Evolutionary conservation across 2,888 invertebrate species (phyloP).

Genomic region (Ptychoptera albimana): DNA sequence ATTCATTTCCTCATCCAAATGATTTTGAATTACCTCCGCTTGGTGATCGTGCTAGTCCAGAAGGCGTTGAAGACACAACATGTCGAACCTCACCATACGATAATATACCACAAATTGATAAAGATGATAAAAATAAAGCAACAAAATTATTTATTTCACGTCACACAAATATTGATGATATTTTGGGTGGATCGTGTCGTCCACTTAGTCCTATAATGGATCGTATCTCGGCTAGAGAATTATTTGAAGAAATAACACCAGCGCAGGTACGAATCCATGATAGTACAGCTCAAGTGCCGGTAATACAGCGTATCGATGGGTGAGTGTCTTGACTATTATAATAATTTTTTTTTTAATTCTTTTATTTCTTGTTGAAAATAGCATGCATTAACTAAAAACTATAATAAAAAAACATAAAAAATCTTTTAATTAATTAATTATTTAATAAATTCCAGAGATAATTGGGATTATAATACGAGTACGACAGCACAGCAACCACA

Average conservation of each 20-base stretch:
- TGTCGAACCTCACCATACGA: slow-evolving; percentile 1
- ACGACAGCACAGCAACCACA: no score
- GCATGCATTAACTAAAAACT: no score
- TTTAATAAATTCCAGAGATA: no score
- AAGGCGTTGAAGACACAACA: slow-evolving; percentile 44
- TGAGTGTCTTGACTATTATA: no score
- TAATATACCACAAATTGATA: background rate
- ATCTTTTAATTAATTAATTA: no score
- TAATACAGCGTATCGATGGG: background rate
- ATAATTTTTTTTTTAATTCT: no score
- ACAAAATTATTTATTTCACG: slow-evolving; percentile 56
- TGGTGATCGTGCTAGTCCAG: slow-evolving; percentile 66
- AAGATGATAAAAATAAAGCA: slow-evolving; percentile 2
- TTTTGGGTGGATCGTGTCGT: slow-evolving; percentile 48
- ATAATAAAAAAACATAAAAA: no score
- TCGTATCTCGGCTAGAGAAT: slow-evolving; percentile 34
- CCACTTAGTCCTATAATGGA: slow-evolving; percentile 50
- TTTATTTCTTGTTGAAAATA: no score
- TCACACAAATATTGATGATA: slow-evolving; percentile 78
- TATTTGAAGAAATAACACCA: slow-evolving; percentile 51
- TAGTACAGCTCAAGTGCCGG: slow-evolving; percentile 34
- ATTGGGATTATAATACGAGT: no score
- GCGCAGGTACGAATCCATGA: slow-evolving; percentile 67
- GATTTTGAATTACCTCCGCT: slow-evolving; percentile 26
- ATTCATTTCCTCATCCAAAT: slow-evolving; percentile 29